Percentiles rank a stretch among this genome's conserved stretches.
phyloP scores from a whole-genome alignment of 2,797 vertebrate genomes.

The Chrysocyon brachyurus region DNA sequence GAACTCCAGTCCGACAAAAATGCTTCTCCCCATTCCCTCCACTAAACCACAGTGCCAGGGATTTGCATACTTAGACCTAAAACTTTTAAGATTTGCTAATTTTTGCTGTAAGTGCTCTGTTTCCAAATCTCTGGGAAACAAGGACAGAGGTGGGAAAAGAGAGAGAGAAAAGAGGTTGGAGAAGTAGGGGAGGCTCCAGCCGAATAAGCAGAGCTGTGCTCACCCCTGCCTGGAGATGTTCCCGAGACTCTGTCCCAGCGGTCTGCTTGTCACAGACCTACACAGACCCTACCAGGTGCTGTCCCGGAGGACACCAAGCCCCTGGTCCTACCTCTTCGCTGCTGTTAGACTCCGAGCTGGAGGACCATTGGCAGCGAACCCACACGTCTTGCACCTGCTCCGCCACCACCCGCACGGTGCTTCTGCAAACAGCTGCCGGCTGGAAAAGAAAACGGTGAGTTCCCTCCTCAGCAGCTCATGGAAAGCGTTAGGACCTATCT shows the following conservation, averaged over 20 bases:
- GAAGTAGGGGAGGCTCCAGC: not conserved
- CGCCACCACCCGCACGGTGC: slow-evolving; percentile 70
- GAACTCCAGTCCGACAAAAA: not conserved
- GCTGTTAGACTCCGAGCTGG: slow-evolving; percentile 86
- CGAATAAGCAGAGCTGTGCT: not conserved
- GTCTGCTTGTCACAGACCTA: not conserved
- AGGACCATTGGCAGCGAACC: slow-evolving; percentile 78
- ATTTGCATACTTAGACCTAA: not conserved
- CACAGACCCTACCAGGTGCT: accelerated
- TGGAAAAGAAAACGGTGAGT: slow-evolving; percentile 13
- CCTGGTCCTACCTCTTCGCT: slow-evolving; percentile 86
- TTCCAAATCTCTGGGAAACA: not conserved
- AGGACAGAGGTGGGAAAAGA: accelerated
- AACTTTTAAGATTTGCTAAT: not conserved
- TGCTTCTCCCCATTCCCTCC: not conserved
- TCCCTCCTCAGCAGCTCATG: accelerated
- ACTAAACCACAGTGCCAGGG: not conserved
- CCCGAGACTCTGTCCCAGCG: accelerated
- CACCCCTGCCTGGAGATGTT: accelerated
- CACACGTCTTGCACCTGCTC: slow-evolving; percentile 52
- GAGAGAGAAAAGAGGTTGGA: not conserved
- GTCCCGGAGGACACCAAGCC: accelerated
- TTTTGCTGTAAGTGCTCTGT: not conserved
- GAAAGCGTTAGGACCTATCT: not conserved
- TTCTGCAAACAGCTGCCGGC: slow-evolving; percentile 83